Conservation (phyloP, 2,888 invertebrate genomes). For the Chloroclystis v-ata region DNA sequence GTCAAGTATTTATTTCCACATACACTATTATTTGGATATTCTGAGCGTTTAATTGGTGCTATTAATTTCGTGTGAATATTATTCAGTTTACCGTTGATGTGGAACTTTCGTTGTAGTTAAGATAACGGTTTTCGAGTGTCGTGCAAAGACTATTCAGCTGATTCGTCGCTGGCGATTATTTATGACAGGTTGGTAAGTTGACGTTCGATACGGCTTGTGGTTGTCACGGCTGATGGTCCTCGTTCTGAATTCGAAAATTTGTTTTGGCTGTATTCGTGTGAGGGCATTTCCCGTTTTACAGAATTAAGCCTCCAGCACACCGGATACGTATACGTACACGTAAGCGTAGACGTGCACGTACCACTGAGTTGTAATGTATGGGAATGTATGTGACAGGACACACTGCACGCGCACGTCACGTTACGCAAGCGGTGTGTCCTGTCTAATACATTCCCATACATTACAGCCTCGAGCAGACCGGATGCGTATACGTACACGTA, state of each 20-base stretch:
- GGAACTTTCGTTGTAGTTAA: conserved; percentile 37
- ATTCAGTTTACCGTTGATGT: conserved; percentile 28
- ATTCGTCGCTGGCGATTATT: conserved; percentile 60
- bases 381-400: too few species aligned
- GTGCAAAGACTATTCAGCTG: conserved; percentile 61
- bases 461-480: neutral
- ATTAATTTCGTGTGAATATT: conserved; percentile 29
- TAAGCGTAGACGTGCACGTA: too few species aligned
- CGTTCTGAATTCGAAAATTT: conserved; percentile 38
- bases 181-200: conserved; percentile 54
- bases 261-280: conserved; percentile 36
- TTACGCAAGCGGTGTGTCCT: too few species aligned
- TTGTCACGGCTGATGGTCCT: conserved; percentile 50
- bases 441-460: too few species aligned
- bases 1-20: conserved; percentile 26
- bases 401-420: too few species aligned
- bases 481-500: too few species aligned
- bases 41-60: conserved; percentile 32
- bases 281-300: conserved; percentile 8
- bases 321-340: too few species aligned
- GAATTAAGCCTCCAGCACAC: too few species aligned
- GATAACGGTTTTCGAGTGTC: conserved; percentile 59
- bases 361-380: too few species aligned
- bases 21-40: conserved; percentile 44
- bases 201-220: conserved; percentile 58